phyloP scores from a whole-genome alignment of 2,797 vertebrate species.

The Sebastes aleutianus region DNA sequence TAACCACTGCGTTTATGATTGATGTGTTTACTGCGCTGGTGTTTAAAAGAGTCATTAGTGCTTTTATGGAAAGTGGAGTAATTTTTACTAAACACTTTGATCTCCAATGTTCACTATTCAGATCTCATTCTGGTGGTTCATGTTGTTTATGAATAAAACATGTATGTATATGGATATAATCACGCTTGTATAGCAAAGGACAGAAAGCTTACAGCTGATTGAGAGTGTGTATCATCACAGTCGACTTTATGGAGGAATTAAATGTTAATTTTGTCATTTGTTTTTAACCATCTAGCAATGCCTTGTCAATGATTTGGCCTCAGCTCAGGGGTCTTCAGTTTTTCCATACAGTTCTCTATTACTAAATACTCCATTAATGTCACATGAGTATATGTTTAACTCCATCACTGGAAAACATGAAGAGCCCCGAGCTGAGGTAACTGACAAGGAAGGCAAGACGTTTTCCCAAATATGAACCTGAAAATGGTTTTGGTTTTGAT shows the following conservation, averaged over 20 bases:
- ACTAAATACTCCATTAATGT: background rate
- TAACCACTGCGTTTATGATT: slow-evolving; percentile 47
- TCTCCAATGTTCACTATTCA: slow-evolving; percentile 21
- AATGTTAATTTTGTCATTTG: slow-evolving; percentile 30
- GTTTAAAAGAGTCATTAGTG: slow-evolving; percentile 54
- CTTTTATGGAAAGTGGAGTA: slow-evolving; percentile 26
- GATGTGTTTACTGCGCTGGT: slow-evolving; percentile 62
- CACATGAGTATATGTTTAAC: background rate
- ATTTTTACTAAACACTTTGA: slow-evolving; percentile 43
- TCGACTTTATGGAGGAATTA: slow-evolving; percentile 9
- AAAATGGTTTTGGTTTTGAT: no score
- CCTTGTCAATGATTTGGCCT: slow-evolving; percentile 3
- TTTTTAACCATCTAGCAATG: background rate
- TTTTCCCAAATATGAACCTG: background rate
- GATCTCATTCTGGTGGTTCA: slow-evolving; percentile 9
- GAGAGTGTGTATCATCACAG: slow-evolving; percentile 25
- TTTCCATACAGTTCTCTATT: background rate
- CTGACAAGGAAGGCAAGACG: background rate
- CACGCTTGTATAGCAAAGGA: slow-evolving; percentile 20
- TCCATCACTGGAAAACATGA: background rate
- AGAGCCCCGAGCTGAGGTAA: background rate
- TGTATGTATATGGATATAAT: slow-evolving; percentile 43
- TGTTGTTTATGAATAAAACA: slow-evolving; percentile 35
- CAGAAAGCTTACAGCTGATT: slow-evolving; percentile 30
- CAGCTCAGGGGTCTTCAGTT: background rate